Conservation (phyloP, 2,113 vertebrate genomes). For the Zootoca vivipara region DNA sequence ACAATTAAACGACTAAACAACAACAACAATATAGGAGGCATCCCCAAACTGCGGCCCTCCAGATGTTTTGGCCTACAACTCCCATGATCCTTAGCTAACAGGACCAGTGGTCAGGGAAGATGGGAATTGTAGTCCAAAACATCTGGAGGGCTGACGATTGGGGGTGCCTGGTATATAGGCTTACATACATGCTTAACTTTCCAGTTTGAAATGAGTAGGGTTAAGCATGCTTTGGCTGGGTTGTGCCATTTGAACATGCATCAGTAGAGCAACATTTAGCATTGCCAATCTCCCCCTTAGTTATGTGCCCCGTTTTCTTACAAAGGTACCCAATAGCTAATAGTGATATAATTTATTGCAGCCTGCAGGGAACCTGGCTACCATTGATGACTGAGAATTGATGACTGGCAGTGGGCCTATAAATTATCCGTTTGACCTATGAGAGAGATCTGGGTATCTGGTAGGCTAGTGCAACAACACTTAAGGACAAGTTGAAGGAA, state of each 20-base stretch:
- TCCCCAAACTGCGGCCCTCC: no score
- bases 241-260: slow-evolving; percentile 20
- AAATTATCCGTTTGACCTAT: neutral
- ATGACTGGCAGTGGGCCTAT: neutral
- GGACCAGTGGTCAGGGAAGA: no score
- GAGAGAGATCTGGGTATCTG: neutral
- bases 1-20: no score
- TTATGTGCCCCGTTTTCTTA: neutral
- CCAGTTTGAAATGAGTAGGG: neutral
- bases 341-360: neutral
- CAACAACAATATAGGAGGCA: no score
- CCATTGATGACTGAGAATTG: neutral
- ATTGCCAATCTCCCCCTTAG: neutral
- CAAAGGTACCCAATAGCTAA: neutral
- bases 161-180: neutral
- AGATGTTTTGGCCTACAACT: no score
- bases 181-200: neutral
- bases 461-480: neutral
- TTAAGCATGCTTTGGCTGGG: fast-evolving
- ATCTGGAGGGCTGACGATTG: no score
- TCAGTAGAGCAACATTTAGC: neutral
- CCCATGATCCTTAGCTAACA: no score
- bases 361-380: neutral
- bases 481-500: neutral
- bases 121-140: no score